Base-by-base conservation (phyloP, 2,113 vertebrate genomes). In the Lipophrys pholis region DNA sequence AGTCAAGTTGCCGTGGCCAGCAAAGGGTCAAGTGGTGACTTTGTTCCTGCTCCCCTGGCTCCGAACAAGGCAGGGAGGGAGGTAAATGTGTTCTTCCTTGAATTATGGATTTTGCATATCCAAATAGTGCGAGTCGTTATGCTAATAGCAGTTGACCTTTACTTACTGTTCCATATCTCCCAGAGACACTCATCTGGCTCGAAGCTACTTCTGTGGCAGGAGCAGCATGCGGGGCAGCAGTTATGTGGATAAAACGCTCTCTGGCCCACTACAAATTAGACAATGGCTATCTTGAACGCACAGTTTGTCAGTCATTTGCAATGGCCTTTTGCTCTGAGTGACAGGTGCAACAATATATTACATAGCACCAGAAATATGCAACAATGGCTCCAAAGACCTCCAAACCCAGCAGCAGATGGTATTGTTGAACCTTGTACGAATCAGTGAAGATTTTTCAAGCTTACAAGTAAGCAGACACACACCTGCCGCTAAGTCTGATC, bases 11-110 rank as follows among this genome's bases (percentile, higher is more conserved):
- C 71, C 42, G 8, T 61, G 78, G 78, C 69, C 83, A 78, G 77
- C 76, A 41, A 69, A 71, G 80, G 86, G 92, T 94, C 89, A 89
- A 94, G 90, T 92, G 81, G 87, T 76, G 91, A 80, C 80, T 90
- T 67, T 87, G 91, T 90, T 90, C 85, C 65, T 65, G 87, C 59
- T 91, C 88, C 76, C 78, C 71, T 89, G 87, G 73, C 82, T 5
- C 53, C 63, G 78, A 73, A 21, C 74, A 53, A 66, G 53, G 56
- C 62, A 12, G 56, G 61, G 58, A 54, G 69, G 35, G 16, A 46
- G 73, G 63, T 39, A 55, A 66, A 16, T 42, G 68, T 66, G 61
- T 78, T 81, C 81, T 83, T 77, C 71, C 60, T 82, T 90, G 86
- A 90, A 91, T 92, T 87, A 93, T 91, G 88, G 78, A 89, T 87